Evolutionary conservation across 2,888 invertebrate species (phyloP), one percentile per base, ranked within the genome.

Genomic region (Sinohyriopsis cumingii): DNA sequence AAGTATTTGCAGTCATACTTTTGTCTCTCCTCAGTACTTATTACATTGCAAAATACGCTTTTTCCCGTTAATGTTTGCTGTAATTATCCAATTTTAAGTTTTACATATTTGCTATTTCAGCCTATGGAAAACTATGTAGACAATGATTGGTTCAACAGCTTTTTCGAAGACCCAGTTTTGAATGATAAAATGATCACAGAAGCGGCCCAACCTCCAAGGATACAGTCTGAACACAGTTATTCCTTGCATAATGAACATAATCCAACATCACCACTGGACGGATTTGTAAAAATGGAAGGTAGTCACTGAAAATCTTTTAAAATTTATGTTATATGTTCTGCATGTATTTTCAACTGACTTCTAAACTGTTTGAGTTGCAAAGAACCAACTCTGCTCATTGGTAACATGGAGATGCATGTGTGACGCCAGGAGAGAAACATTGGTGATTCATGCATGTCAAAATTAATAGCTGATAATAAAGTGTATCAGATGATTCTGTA

Each of bases 161-260:
- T 88, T 69, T 84, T 90, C 71, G 89, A 89, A 73, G 88, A 90
- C 80, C 89, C 89, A 9, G 88, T 97, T 67, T 92, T 96, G 53
- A 95, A 96, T 90, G 97, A 97, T 91, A 93, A 95, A 86, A 92
- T 97, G 83, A 95, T 96, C 94, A 95, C 95, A 19, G 96, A 95
- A 85, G 96, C 96, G 5, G 94, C 95, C 28, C 92, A 96, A 66
- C 94, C 94, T 66, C 89, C 90, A 55, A 96, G 96, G 80, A 96
- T 97, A 89, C 96, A 96, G 91, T 94, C 95, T 76, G 96, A 97
- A 91, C 97, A 97, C 92, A 96, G 96, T 79, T 97, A 97, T 92
- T 96, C 96, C 89, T 96, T 96, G 89, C 86, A 92, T 45, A 82
- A 80, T 66, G 82, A 85, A 63, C 78, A 82, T 55, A 70, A 64